phyloP scores from a whole-genome alignment of 2,113 vertebrate species.

The Platysternon megacephalum region DNA sequence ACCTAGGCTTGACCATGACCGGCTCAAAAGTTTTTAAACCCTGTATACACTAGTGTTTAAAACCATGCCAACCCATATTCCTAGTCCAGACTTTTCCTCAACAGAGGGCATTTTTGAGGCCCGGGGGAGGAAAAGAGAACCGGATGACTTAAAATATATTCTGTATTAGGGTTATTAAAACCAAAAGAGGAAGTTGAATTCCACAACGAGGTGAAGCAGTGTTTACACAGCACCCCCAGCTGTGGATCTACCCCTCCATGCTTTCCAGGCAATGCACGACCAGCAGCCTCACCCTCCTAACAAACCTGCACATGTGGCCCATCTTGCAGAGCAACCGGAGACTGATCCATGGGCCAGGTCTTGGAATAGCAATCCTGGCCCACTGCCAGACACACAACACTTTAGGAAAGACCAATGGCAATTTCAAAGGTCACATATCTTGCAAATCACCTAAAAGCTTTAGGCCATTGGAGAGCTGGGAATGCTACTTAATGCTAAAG shows the following conservation, averaged over 20 bases:
- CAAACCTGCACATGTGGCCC: not conserved
- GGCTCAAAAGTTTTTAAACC: accelerated
- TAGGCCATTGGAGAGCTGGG: not conserved
- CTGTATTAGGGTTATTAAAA: not conserved
- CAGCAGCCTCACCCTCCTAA: not conserved
- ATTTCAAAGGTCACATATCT: not conserved
- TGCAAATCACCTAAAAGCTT: not conserved
- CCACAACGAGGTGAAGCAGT: not conserved
- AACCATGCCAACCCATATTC: not conserved
- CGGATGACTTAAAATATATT: accelerated
- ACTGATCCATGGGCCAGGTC: not conserved
- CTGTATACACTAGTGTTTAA: not conserved
- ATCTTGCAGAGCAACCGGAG: not conserved
- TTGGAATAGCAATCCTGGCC: not conserved
- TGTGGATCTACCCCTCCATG: not conserved
- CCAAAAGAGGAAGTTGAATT: not conserved
- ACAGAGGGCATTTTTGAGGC: not conserved
- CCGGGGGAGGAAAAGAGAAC: accelerated
- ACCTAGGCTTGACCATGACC: accelerated
- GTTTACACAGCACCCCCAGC: not conserved
- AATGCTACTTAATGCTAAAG: not conserved
- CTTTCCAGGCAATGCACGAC: not conserved
- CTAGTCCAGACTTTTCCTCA: not conserved
- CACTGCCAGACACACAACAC: too few species aligned
- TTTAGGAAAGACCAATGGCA: too few species aligned